phyloP scores from a whole-genome alignment of 2,797 vertebrate species.

The Molossus alvarezi region DNA sequence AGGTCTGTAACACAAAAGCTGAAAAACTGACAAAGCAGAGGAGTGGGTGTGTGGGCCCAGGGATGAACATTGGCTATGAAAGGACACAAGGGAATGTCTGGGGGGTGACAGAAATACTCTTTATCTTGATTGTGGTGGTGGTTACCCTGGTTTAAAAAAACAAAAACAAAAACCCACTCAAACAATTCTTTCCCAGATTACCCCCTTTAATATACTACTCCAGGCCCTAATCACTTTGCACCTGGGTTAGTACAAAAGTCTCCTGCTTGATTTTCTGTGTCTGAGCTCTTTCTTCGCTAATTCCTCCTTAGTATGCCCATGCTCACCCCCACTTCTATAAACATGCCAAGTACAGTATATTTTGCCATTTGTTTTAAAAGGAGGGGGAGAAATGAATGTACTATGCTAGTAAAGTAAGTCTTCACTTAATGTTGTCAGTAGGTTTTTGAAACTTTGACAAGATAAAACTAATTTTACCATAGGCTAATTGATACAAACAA shows the following conservation, averaged over 20 bases:
- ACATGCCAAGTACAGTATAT: background rate
- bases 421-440: background rate
- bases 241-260: background rate
- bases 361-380: conserved; percentile 65
- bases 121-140: background rate
- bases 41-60: background rate
- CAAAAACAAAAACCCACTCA: background rate
- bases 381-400: conserved; percentile 48
- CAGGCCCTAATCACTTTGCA: background rate
- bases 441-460: background rate
- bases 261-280: background rate
- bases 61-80: background rate
- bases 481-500: background rate
- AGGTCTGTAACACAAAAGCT: background rate
- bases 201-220: background rate
- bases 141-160: conserved; percentile 10
- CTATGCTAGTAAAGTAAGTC: conserved; percentile 7
- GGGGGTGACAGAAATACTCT: background rate
- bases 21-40: conserved; percentile 44
- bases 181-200: background rate
- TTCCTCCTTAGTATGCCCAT: background rate
- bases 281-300: background rate
- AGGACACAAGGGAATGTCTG: background rate
- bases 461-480: background rate
- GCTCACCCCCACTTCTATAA: background rate